Evolutionary conservation across 2,797 vertebrate species (phyloP).

Genomic region (Lophotriccus pileatus): DNA sequence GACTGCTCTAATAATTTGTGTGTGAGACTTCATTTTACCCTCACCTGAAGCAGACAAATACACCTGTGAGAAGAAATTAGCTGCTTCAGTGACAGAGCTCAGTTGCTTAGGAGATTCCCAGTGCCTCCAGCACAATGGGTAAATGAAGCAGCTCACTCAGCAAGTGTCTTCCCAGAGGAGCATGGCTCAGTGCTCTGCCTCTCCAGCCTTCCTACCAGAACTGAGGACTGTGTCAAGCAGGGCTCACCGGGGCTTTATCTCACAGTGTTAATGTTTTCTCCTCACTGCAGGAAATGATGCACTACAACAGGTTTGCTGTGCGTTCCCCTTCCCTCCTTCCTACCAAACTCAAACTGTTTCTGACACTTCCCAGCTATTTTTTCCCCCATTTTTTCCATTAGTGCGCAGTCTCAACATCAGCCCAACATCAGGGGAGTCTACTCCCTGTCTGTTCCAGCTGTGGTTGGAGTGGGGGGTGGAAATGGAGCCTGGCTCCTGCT

Average conservation of each 20-base stretch:
- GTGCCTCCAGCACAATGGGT: not conserved
- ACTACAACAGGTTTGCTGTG: not conserved
- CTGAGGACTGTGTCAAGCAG: not conserved
- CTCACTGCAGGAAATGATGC: not conserved
- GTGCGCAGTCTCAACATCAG: fast-evolving
- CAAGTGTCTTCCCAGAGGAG: not conserved
- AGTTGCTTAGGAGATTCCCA: not conserved
- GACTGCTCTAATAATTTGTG: not conserved
- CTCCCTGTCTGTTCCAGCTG: not conserved
- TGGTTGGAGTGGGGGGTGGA: not conserved
- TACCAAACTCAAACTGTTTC: not conserved
- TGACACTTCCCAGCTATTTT: not conserved
- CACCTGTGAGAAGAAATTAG: conserved; percentile 11
- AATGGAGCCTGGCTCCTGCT: not conserved
- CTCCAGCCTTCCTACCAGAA: not conserved
- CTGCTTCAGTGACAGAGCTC: not conserved
- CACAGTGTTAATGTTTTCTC: not conserved
- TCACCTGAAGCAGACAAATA: not conserved
- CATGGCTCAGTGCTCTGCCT: not conserved
- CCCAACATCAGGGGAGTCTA: not conserved
- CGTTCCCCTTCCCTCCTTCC: not conserved
- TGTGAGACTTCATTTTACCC: not conserved
- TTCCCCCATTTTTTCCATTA: not conserved
- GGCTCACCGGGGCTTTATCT: not conserved
- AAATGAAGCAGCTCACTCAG: not conserved